Base-by-base conservation (phyloP, 2,888 invertebrate genomes). In the Tenthredo scrophulariae region DNA sequence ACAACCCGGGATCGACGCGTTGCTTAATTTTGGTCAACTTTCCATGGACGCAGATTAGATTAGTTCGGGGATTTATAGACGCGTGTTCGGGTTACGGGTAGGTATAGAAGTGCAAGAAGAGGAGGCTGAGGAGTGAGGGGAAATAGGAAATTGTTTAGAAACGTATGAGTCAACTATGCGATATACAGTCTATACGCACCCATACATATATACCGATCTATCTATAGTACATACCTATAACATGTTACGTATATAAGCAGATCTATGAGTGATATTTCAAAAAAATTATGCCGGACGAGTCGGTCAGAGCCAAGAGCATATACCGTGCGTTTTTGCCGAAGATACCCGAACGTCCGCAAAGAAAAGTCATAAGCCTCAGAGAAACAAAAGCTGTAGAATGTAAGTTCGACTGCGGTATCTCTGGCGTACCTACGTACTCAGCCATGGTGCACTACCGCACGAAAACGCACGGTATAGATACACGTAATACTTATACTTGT, bases 21-120 rank as follows among this genome's bases (percentile, higher is more conserved):
- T 22, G 80, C 62, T 22, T 65, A 65, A 80, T 80, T 80, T 62
- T 62, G 80, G 62, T 62, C 80, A 43, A 80, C 58, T 80, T 62
- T 80, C 40, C 33, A 80, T n/a, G 13, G 40, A 29, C 33, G 29
- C n/a, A 62, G 80, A 62, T 80, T 80, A 80, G 80, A 80, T 80
- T 80, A 80, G 62, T 62, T 77, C 50, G 40, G 54, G 77, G 62
- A 77, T 77, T 77, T 33, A 80, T 58, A 40, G 80, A n/a, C 80
- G 62, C 40, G 80, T 80, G 79, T 26, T 37, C 37, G 37, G 37
- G 6, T 37, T 37, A 37, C 37, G 37, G 37, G 37, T 37, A 40
- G 37, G 13, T 10, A 62, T 40, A 65, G 13, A 40, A 13, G 58
- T 18, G 15, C 9, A 75, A 46, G 33, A 29, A 54, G 29, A 74